These are phyloP conservation scores for Unio delphinus DNA, from an alignment of 2,888 invertebrate genomes.

Conservation along the genomic window DNA sequence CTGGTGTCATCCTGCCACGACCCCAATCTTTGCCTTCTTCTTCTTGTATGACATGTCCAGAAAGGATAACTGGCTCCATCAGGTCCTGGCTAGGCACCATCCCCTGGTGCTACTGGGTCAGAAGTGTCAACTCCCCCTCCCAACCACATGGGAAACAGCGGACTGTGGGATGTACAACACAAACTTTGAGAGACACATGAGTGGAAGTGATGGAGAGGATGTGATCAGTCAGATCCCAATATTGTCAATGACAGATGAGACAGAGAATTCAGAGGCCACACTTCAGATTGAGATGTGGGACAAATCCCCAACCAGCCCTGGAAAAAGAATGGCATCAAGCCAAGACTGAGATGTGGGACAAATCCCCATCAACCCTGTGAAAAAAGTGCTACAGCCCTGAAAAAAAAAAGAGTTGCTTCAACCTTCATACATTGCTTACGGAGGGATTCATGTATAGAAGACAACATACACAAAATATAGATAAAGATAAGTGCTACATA, in stretches of 20 bases:
- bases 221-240: conserved; percentile 8
- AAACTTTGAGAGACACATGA: conserved; percentile 8
- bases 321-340: conserved; percentile 8
- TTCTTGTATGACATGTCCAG: conserved; percentile 53
- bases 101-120: too few species aligned
- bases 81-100: too few species aligned
- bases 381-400: too few species aligned
- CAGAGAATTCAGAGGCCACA: conserved; percentile 4
- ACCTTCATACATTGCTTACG: too few species aligned
- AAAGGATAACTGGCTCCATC: conserved; percentile 17
- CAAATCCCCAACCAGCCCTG: conserved; percentile 35
- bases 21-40: conserved; percentile 65
- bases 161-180: conserved; percentile 25
- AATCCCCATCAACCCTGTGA: too few species aligned
- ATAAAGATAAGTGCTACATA: too few species aligned
- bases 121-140: too few species aligned
- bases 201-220: background rate
- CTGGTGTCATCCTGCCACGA: conserved; percentile 68
- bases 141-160: conserved; percentile 18
- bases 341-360: too few species aligned
- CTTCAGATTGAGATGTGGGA: conserved; percentile 32
- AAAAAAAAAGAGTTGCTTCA: too few species aligned
- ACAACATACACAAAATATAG: too few species aligned
- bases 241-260: conserved; percentile 1
- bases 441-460: too few species aligned